Evolutionary conservation across 2,888 invertebrate genomes (phyloP).

Genomic region (Phorcus lineatus): DNA sequence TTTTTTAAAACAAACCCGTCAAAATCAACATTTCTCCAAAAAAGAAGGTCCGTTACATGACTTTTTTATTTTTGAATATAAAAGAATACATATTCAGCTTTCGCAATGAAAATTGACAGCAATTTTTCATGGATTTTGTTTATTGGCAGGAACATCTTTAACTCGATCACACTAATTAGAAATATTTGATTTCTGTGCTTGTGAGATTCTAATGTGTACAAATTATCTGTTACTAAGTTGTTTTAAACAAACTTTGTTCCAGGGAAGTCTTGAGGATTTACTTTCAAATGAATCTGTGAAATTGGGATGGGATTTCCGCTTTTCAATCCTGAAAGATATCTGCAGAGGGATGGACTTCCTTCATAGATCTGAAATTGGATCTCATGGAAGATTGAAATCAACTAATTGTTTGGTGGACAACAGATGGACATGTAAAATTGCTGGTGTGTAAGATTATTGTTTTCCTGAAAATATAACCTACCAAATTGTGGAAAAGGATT

Average conservation of each 20-base stretch:
- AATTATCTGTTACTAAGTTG: neutral
- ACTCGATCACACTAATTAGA: no score
- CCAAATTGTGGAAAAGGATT: no score
- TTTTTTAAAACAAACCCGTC: no score
- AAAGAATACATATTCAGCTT: no score
- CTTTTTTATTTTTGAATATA: no score
- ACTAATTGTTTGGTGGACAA: conserved; percentile 65
- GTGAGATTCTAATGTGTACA: neutral
- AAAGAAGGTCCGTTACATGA: no score
- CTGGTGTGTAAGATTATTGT: conserved; percentile 37
- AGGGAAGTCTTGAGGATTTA: conserved; percentile 67
- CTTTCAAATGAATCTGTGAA: conserved; percentile 60
- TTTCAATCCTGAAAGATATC: conserved; percentile 61
- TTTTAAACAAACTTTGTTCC: neutral
- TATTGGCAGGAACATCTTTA: no score
- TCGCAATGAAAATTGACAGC: no score
- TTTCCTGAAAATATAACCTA: neutral
- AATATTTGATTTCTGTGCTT: neutral
- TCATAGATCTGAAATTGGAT: conserved; percentile 54
- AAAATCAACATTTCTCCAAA: no score
- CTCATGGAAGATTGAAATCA: conserved; percentile 63
- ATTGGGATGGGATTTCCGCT: conserved; percentile 63
- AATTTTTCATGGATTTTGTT: no score
- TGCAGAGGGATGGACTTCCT: conserved; percentile 64
- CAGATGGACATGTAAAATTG: conserved; percentile 64